Conservation (phyloP, 1,140 invertebrate genomes). For the Hormaphis cornu region DNA sequence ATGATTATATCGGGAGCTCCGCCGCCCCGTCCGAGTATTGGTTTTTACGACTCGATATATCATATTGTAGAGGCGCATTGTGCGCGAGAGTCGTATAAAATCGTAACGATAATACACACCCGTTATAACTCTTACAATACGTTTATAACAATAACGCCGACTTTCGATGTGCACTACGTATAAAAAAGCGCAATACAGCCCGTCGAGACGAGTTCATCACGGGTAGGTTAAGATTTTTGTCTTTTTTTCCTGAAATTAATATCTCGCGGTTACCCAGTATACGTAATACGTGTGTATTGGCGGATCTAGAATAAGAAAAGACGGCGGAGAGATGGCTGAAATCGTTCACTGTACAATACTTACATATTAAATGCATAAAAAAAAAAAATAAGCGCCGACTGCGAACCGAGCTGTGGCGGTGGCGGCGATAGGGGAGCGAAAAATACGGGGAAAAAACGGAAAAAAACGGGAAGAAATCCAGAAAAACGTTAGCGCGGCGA, state of each 20-base stretch:
- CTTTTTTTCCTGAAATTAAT: slow-evolving; percentile 17
- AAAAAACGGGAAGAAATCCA: slow-evolving; percentile 23
- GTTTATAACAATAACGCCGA: slow-evolving; percentile 13
- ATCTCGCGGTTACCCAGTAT: not conserved
- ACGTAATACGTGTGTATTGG: not conserved
- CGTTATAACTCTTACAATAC: slow-evolving; percentile 22
- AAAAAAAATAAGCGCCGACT: not conserved
- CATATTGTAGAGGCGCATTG: not conserved
- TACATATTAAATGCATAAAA: slow-evolving; percentile 17
- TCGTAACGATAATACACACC: not conserved
- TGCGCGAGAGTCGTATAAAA: not conserved
- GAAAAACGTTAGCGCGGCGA: slow-evolving; percentile 11
- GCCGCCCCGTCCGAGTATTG: not conserved
- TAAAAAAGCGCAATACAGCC: not conserved
- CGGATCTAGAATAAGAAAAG: no score
- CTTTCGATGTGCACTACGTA: slow-evolving; percentile 9
- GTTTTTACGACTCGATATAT: slow-evolving; percentile 19
- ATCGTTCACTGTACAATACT: no score
- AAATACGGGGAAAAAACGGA: no score
- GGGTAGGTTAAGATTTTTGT: slow-evolving; percentile 18
- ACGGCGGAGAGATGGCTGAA: not conserved
- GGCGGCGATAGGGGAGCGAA: not conserved
- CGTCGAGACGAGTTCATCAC: not conserved
- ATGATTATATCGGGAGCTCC: slow-evolving; percentile 30
- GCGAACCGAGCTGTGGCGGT: not conserved